Evolutionary conservation across 2,797 vertebrate species (phyloP).

Genomic region (Dicrostonyx torquatus): DNA sequence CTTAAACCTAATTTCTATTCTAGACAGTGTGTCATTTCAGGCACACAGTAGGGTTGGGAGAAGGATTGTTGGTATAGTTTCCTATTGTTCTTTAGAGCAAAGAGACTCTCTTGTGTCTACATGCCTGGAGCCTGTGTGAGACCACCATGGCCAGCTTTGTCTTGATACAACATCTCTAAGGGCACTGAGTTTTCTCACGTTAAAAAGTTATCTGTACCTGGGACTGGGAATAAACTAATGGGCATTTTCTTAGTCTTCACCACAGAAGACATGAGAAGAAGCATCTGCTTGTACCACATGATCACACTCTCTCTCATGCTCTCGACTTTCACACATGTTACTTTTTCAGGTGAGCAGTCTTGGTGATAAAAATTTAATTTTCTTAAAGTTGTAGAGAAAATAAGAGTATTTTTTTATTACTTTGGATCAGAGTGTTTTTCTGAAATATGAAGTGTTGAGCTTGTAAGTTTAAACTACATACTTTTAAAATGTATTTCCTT

Average conservation of each 20-base stretch:
- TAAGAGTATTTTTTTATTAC: neutral
- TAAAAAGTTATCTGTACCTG: neutral
- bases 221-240: neutral
- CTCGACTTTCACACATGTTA: neutral
- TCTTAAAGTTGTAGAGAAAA: neutral
- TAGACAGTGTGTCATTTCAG: neutral
- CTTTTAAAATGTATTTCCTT: neutral
- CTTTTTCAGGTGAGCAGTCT: slow-evolving; percentile 64
- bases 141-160: neutral
- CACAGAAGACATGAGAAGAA: neutral
- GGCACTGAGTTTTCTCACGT: neutral
- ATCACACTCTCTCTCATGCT: neutral
- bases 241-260: neutral
- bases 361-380: neutral
- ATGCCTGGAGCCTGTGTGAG: neutral
- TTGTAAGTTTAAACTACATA: neutral
- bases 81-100: neutral
- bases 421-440: neutral
- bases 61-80: neutral
- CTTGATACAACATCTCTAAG: neutral
- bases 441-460: neutral
- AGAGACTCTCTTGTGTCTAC: neutral
- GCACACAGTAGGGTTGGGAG: neutral
- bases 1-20: neutral
- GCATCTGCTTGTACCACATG: neutral